Evolutionary conservation across 2,797 vertebrate species (phyloP), one percentile per base, ranked within the genome.

Genomic region (Amblyraja radiata): DNA sequence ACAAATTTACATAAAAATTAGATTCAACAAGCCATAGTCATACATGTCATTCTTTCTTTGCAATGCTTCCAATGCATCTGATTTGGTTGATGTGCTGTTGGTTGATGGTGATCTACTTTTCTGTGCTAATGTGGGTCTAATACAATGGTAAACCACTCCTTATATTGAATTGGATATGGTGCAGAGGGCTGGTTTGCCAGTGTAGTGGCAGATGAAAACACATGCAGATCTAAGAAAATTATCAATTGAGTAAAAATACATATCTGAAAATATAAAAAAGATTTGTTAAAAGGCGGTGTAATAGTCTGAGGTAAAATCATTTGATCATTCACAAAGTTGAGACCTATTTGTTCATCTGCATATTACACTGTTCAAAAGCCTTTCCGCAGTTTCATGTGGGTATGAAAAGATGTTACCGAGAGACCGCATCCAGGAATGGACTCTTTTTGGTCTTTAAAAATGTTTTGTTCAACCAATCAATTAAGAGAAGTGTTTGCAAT

Each of bases 231-330:
- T 92, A 92, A 76, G 68, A 92, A 92, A 92, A 58, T 92, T 92
- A 74, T 36, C 90, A 92, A 92, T 92, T 54, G 90, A 92, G 90
- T 92, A 92, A 92, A 92, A 92, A 92, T 92, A 92, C 90, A 58
- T 73, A 91, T 74, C 71, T 92, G 90, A 92, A 76, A 76, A 92
- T 92, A 92, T 76, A 71, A 92, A 92, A 74, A 92, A 54, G 71
- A 71, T 92, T 91, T 74, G 68, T 74, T 92, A 92, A 92, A 92
- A 92, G 90, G 39, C 39, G 90, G 90, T 92, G 90, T 74, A 92
- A 92, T 46, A 92, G 71, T 76, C 90, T 28, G 71, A 92, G 90
- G 90, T 92, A 92, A 92, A 92, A 92, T 92, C 73, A 76, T 92
- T 71, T 10, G 90, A 74, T 73, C 71, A 76, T 92, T 76, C 90